Conservation (phyloP, 2,113 vertebrate genomes). For the Pterocles orientalis region DNA sequence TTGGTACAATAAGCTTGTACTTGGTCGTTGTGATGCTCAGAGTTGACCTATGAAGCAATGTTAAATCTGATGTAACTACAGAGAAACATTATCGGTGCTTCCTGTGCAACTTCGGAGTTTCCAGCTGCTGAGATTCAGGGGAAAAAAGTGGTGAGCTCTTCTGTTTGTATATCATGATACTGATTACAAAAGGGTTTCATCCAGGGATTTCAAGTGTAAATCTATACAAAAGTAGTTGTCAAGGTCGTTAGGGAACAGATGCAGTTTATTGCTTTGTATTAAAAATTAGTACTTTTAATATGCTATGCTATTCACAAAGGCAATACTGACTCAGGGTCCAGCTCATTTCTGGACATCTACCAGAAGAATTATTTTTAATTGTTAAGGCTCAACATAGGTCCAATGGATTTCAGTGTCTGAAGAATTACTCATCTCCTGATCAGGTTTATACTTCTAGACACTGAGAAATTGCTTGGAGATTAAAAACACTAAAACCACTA, state of each 20-base stretch:
- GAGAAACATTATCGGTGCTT: neutral
- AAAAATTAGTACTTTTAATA: constrained; percentile 41
- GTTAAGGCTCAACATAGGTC: constrained; percentile 25
- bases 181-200: constrained; percentile 28
- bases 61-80: neutral
- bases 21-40: neutral
- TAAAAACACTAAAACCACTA: neutral
- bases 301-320: constrained; percentile 36
- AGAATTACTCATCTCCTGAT: constrained; percentile 53
- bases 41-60: constrained; percentile 18
- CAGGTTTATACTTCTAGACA: constrained; percentile 16
- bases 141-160: constrained; percentile 5
- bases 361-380: constrained; percentile 62
- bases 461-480: constrained; percentile 30
- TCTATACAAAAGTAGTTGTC: constrained; percentile 50
- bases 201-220: constrained; percentile 28
- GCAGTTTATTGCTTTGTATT: constrained; percentile 40
- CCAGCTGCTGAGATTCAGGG: neutral
- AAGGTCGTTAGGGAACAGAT: constrained; percentile 44
- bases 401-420: constrained; percentile 35
- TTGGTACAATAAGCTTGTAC: neutral
- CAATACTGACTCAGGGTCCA: constrained; percentile 8
- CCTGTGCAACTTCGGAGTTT: neutral
- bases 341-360: constrained; percentile 33
- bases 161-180: neutral